These are phyloP conservation scores for Stigmatopora nigra DNA, from an alignment of 2,113 vertebrate species.

Conservation along the genomic window DNA sequence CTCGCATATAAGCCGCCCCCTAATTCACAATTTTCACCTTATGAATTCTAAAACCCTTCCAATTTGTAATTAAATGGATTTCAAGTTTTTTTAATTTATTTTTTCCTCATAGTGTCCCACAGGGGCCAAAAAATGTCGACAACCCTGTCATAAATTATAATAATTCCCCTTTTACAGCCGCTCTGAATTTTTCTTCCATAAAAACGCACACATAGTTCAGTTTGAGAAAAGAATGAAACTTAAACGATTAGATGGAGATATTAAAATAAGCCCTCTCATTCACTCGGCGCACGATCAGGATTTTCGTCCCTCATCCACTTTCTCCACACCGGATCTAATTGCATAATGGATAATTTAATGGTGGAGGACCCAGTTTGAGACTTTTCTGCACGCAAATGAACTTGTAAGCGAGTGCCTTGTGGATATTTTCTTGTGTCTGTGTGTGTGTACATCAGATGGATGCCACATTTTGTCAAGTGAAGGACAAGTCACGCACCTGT, in stretches of 20 bases:
- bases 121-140: too few species aligned
- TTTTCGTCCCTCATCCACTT: conserved; percentile 5
- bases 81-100: too few species aligned
- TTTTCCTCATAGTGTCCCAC: too few species aligned
- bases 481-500: conserved; percentile 53
- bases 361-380: conserved; percentile 13
- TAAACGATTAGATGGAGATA: background rate
- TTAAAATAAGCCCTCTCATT: background rate
- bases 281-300: too few species aligned
- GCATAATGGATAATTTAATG: conserved; percentile 47
- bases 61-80: too few species aligned
- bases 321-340: conserved; percentile 13
- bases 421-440: conserved; percentile 4
- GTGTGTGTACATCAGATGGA: conserved; percentile 42
- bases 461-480: conserved; percentile 51
- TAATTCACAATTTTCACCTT: too few species aligned
- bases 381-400: conserved; percentile 12
- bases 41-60: too few species aligned
- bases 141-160: too few species aligned
- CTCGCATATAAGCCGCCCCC: too few species aligned
- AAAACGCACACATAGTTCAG: background rate
- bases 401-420: background rate
- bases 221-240: too few species aligned
- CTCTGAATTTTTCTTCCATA: background rate
- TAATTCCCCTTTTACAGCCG: too few species aligned